Evolutionary conservation across 2,113 vertebrate species (phyloP).

Genomic region (Leuciscus idus): DNA sequence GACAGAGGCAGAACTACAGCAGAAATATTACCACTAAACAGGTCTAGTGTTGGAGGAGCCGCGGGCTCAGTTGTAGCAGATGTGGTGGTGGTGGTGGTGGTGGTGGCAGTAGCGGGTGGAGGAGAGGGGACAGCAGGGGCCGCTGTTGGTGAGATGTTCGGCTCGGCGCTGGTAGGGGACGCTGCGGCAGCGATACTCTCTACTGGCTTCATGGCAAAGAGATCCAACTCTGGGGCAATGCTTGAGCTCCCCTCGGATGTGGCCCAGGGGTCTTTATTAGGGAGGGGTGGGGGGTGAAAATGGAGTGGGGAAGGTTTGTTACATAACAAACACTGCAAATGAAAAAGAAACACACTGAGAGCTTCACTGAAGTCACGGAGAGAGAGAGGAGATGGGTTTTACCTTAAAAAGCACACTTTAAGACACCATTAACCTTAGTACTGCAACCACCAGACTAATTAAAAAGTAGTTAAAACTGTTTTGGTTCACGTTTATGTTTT

Average conservation of each 20-base stretch:
- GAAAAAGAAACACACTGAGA: constrained; percentile 41
- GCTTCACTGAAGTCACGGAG: constrained; percentile 28
- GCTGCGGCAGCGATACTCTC: constrained; percentile 85
- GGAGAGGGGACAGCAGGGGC: constrained; percentile 74
- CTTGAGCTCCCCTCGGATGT: constrained; percentile 94
- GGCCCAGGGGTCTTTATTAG: constrained; percentile 96
- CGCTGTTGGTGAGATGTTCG: constrained; percentile 71
- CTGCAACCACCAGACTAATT: constrained; percentile 41
- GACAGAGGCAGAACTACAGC: constrained; percentile 58
- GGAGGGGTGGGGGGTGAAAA: constrained; percentile 63
- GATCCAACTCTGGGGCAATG: constrained; percentile 94
- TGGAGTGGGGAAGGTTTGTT: constrained; percentile 56
- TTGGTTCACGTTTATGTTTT: no score
- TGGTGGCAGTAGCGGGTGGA: constrained; percentile 82
- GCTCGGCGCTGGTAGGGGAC: constrained; percentile 81
- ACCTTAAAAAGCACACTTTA: constrained; percentile 1
- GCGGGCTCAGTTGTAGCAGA: constrained; percentile 74
- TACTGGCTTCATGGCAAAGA: constrained; percentile 97
- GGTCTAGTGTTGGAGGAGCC: constrained; percentile 92
- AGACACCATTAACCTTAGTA: constrained; percentile 43
- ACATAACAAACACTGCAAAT: constrained; percentile 55
- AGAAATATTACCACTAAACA: constrained; percentile 96
- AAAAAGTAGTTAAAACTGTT: background rate
- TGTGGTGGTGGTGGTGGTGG: constrained; percentile 60
- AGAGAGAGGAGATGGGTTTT: constrained; percentile 15